Base-by-base conservation (phyloP, 2,113 vertebrate species). In the Lichenostomus cassidix region DNA sequence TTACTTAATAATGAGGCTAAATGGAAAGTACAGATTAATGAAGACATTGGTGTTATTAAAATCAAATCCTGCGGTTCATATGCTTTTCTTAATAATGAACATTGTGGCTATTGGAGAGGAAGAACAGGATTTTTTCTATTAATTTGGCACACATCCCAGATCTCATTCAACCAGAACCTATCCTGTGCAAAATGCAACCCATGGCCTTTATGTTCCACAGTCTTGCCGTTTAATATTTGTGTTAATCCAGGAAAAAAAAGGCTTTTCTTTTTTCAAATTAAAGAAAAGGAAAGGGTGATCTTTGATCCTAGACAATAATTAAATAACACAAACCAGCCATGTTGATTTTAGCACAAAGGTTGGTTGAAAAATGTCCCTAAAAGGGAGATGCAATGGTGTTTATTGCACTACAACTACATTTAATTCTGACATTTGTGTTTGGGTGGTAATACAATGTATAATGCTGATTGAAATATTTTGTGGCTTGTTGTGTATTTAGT, bases 131-230 rank as follows among this genome's bases (percentile, higher is more conserved):
- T 99, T 98, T 98, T 98, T 98, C 98, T 98, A 98, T 99, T 99
- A 98, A 98, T 99, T 99, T 99, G 99, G 99, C 99, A 98, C 96
- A 93, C 95, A 85, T 99, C 99, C 99, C 99, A 98, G 99, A 99
- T 98, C 98, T 99, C 98, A 99, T 98, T 99, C 98, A 99, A 98
- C 98, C 99, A 99, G 98, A 99, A 99, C 98, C 98, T 98, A 98
- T 98, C 98, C 98, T 98, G 96, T 98, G 97, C 97, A 98, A 98
- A 99, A 98, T 95, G 97, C 98, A 98, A 97, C 97, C 97, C 97
- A 97, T 98, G 97, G 98, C 98, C 98, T 99, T 98, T 98, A 98
- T 98, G 96, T 97, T 97, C 92, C 95, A 94, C 94, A 92, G 96
- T 94, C 97, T 97, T 98, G 97, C 97, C 89, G 82, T 95, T 98